A percentile compares a stretch with the other conserved stretches of the same genome.
These are phyloP conservation scores for Lithobates sylvaticus DNA, from an alignment of 2,797 vertebrate genomes.

Conservation along the genomic window DNA sequence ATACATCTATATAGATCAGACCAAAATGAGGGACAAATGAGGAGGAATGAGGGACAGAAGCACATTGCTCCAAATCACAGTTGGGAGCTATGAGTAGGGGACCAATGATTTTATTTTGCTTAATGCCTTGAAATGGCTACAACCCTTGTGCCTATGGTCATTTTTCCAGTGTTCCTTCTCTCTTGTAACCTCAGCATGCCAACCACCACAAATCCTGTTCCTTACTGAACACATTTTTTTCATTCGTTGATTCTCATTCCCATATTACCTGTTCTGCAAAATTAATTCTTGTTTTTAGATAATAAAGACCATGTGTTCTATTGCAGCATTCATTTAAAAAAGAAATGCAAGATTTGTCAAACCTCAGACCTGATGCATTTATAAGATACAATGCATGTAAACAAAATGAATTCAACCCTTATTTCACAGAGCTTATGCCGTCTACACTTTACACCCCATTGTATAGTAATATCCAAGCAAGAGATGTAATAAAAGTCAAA, in stretches of 20 bases:
- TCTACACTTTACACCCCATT: not conserved
- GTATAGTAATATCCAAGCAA: conserved; percentile 6
- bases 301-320: not conserved
- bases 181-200: not conserved
- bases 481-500: not conserved
- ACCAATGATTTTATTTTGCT: too few relatives aligned
- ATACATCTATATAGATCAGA: too few relatives aligned
- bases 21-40: too few relatives aligned
- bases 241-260: not conserved
- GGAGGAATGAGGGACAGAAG: too few relatives aligned
- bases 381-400: not conserved
- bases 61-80: too few relatives aligned
- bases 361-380: not conserved
- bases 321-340: not conserved
- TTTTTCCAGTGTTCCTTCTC: not conserved
- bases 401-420: not conserved
- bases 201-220: not conserved
- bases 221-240: not conserved
- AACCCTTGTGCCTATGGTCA: not conserved
- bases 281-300: not conserved
- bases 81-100: too few relatives aligned
- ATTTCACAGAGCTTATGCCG: not conserved
- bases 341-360: not conserved
- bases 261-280: not conserved
- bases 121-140: not conserved